phyloP scores from a whole-genome alignment of 2,797 vertebrate species.

The Tachyglossus aculeatus region DNA sequence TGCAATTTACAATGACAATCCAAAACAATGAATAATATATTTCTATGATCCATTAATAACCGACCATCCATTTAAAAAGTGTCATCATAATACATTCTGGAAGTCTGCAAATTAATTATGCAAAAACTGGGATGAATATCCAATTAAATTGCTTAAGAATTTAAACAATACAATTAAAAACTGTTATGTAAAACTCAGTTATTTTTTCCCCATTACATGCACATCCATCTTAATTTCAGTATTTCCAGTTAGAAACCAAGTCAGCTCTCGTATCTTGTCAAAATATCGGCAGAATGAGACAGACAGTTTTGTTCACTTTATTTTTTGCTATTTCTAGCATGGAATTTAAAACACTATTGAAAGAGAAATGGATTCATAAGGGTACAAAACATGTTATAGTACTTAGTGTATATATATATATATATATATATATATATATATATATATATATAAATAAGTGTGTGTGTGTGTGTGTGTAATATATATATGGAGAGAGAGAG shows the following conservation, averaged over 20 bases:
- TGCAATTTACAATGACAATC: slow-evolving; percentile 61
- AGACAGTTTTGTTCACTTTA: slow-evolving; percentile 7
- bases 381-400: no score
- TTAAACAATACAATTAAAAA: slow-evolving; percentile 66
- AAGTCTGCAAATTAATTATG: slow-evolving; percentile 71
- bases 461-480: no score
- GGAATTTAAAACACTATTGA: background rate
- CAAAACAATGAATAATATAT: slow-evolving; percentile 72
- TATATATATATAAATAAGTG: no score
- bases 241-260: slow-evolving; percentile 25
- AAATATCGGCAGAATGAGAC: slow-evolving; percentile 29
- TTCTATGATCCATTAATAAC: slow-evolving; percentile 66
- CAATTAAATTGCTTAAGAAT: slow-evolving; percentile 62
- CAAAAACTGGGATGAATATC: slow-evolving; percentile 59
- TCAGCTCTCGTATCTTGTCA: slow-evolving; percentile 15
- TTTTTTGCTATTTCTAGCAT: slow-evolving; percentile 3
- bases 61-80: slow-evolving; percentile 56
- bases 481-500: no score
- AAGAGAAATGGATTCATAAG: background rate
- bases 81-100: slow-evolving; percentile 53
- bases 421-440: no score
- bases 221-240: slow-evolving; percentile 52
- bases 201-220: slow-evolving; percentile 44
- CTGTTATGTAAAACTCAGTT: slow-evolving; percentile 47
- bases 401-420: no score